Evolutionary conservation across 2,797 vertebrate species (phyloP).

Genomic region (Podarcis siculus): DNA sequence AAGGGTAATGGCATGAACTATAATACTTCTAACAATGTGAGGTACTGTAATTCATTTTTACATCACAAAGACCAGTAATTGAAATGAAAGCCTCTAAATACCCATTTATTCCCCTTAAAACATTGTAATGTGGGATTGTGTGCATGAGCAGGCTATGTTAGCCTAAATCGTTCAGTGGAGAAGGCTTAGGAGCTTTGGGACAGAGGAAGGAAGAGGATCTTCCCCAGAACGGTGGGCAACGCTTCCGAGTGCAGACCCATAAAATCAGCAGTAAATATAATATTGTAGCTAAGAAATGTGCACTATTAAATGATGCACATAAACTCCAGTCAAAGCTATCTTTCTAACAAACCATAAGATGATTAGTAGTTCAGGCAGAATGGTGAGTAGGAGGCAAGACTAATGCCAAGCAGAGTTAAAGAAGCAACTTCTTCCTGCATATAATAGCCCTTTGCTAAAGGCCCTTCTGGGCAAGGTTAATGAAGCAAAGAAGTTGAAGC

Average conservation of each 20-base stretch:
- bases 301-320: constrained; percentile 12
- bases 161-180: constrained; percentile 32
- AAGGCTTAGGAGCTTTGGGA: constrained; percentile 18
- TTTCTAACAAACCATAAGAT: constrained; percentile 39
- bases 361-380: constrained; percentile 7
- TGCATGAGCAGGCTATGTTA: constrained; percentile 43
- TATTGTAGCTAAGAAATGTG: constrained; percentile 15
- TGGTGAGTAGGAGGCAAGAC: constrained; percentile 21
- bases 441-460: constrained; percentile 33
- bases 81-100: constrained; percentile 40
- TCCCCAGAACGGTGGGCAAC: constrained; percentile 32
- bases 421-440: constrained; percentile 40
- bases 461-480: background rate
- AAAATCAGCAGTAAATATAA: constrained; percentile 24
- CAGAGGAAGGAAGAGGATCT: constrained; percentile 32
- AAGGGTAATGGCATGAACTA: constrained; percentile 30
- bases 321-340: constrained; percentile 8
- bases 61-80: constrained; percentile 2
- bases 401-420: constrained; percentile 30
- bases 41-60: too few species aligned
- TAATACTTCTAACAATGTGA: constrained; percentile 3
- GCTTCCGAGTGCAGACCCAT: constrained; percentile 14
- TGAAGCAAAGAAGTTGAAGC: constrained; percentile 23
- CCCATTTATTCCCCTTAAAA: constrained; percentile 34
- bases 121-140: constrained; percentile 37